A percentile compares a stretch with the other conserved stretches of the same genome.
Conservation (phyloP, 2,797 vertebrate genomes). For the Mionectes olivaceus region DNA sequence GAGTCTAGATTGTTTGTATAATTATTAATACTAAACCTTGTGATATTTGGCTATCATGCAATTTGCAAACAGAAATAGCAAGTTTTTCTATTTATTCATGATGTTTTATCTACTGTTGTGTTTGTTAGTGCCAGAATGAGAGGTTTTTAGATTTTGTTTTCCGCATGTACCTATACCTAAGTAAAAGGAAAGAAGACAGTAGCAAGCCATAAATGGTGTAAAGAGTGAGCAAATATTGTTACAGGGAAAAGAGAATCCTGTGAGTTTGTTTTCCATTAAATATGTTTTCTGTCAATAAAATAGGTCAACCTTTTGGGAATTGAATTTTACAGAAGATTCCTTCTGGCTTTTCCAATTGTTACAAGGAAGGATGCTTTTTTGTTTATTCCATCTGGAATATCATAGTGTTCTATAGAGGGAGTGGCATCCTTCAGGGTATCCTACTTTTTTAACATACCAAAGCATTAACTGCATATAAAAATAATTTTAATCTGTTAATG, state of each 20-base stretch:
- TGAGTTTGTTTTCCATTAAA: slow-evolving; percentile 12
- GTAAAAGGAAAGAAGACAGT: not conserved
- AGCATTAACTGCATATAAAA: slow-evolving; percentile 21
- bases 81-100: not conserved
- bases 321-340: not conserved
- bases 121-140: not conserved
- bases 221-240: not conserved
- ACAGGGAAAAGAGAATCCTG: not conserved
- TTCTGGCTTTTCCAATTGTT: slow-evolving; percentile 39
- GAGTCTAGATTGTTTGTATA: not conserved
- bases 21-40: not conserved
- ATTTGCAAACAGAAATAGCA: not conserved
- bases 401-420: not conserved
- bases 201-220: not conserved
- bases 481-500: slow-evolving; percentile 1
- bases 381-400: not conserved
- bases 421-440: not conserved
- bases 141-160: not conserved
- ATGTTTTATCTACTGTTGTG: not conserved
- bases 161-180: not conserved
- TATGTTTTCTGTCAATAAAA: slow-evolving; percentile 34
- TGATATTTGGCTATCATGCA: not conserved
- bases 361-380: not conserved
- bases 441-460: slow-evolving; percentile 8
- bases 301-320: not conserved